Evolutionary conservation across 2,113 vertebrate species (phyloP), one percentile per base, ranked within the genome.

Genomic region (Zeus faber): DNA sequence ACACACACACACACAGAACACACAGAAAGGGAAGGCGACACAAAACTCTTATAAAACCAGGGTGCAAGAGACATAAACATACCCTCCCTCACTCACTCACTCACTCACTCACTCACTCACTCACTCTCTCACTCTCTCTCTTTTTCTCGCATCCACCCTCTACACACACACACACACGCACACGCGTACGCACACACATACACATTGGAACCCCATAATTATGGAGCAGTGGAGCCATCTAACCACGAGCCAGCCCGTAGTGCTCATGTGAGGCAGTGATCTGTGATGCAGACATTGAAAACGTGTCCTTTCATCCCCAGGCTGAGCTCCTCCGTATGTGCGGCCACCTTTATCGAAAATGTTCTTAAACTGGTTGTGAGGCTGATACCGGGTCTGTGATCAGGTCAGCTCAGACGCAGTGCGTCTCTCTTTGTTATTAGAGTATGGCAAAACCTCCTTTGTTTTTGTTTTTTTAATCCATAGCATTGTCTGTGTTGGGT

Each of bases 161-260:
- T n/a, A n/a, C 17, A 26, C 58, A 49, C 40, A 43, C 54, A 68
- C 49, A 48, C 20, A 29, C 41, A 16, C 31, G 24, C 31, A 37
- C 14, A 39, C 20, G 60, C 21, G 39, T 33, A 26, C 27, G 17
- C 29, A 25, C 55, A 59, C 26, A 54, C 26, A 64, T 46, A 51
- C 47, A 45, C 61, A 6, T 51, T 62, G 43, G 53, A 84, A 79
- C 62, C 77, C 72, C 57, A 58, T 81, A 83, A 83, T 83, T 83
- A 84, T 59, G 18, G 4, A 57, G 70, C 58, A 67, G 56, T 43
- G 37, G 49, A 78, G 71, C 63, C 58, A 57, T 49, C 58, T 76
- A 80, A 80, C 67, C 70, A 65, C 67, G 53, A 45, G 65, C 67
- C 61, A 52, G 72, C 47, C 26, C 40, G 23, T 31, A 56, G 29